Evolutionary conservation across 2,113 vertebrate genomes (phyloP), one percentile per base, ranked within the genome.

Genomic region (Myxocyprinus asiaticus): DNA sequence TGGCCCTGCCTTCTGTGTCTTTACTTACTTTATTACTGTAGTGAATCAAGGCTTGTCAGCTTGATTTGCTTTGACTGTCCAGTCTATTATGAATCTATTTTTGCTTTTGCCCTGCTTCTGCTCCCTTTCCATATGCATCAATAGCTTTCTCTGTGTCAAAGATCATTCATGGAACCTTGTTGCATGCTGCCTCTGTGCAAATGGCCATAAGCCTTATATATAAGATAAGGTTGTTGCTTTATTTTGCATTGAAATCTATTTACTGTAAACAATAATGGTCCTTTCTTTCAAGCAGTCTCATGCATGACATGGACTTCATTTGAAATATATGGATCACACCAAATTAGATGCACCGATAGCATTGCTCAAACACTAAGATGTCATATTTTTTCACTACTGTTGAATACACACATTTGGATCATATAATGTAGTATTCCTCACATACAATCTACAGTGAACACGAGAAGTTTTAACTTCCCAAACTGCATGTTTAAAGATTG

Each of bases 1-100:
- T 6, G 63, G 74, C 86, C 77, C 67, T 82, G 78, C 84, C 84
- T 84, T 82, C 80, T 83, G 80, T 85, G 80, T 82, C 80, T 82
- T 79, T 77, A 73, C 79, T 58, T 78, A 80, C 42, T n/a, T 33
- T 33, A 33, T 33, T 58, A 42, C 51, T 65, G 22, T 76, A 53
- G 47, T 66, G 22, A 56, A 78, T 65, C 33, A 56, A 70, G 67
- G 59, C 65, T 72, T 67, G 55, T 68, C 67, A 51, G 48, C 79
- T 78, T 78, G 79, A 44, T 81, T 84, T 55, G 64, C 51, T 58
- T 70, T 67, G 63, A 68, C 50, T 75, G 56, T 43, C 44, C 63
- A 22, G 47, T 67, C 68, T 72, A 62, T 66, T 55, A 67, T 4
- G 15, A 14, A 48, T 22, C 64, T 47, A 43, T 48, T 45, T 51